Conservation (phyloP, 2,888 invertebrate genomes). For the Lamproptera curius region DNA sequence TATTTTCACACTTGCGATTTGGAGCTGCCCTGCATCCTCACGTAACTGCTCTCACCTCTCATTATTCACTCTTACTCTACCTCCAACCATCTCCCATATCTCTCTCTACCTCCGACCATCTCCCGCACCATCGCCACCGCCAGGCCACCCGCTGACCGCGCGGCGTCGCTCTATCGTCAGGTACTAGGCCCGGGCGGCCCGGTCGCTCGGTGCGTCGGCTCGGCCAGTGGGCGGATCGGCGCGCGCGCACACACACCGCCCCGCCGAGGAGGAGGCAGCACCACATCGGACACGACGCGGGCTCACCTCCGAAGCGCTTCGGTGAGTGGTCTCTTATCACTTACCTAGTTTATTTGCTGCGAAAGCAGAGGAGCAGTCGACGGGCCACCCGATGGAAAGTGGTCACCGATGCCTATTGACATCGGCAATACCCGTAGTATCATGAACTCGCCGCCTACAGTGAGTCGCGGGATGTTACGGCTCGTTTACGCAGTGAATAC, state of each 20-base stretch:
- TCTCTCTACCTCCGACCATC: conserved; percentile 8
- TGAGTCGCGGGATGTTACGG: no score
- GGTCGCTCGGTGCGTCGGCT: conserved; percentile 68
- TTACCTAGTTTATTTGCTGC: no score
- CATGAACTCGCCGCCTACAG: no score
- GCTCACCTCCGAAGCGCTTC: conserved; percentile 52
- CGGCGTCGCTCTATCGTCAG: conserved; percentile 56
- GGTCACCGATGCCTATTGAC: no score
- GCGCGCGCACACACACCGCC: conserved; percentile 39
- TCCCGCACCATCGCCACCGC: conserved; percentile 34
- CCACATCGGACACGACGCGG: conserved; percentile 47
- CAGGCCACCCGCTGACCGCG: conserved; percentile 46
- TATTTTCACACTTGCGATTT: no score
- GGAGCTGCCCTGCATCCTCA: background rate
- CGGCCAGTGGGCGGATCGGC: conserved; percentile 72
- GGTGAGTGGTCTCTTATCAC: conserved; percentile 42
- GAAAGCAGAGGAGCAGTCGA: no score
- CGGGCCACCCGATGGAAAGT: no score
- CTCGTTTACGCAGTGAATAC: no score
- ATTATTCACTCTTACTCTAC: background rate
- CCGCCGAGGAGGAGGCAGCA: conserved; percentile 34
- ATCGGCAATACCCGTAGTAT: no score
- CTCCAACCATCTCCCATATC: background rate
- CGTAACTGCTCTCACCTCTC: background rate
- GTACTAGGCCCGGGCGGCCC: conserved; percentile 76